Percentiles rank a stretch among this genome's conserved stretches.
phyloP scores from a whole-genome alignment of 2,888 invertebrate species.

The Lycia hirtaria region DNA sequence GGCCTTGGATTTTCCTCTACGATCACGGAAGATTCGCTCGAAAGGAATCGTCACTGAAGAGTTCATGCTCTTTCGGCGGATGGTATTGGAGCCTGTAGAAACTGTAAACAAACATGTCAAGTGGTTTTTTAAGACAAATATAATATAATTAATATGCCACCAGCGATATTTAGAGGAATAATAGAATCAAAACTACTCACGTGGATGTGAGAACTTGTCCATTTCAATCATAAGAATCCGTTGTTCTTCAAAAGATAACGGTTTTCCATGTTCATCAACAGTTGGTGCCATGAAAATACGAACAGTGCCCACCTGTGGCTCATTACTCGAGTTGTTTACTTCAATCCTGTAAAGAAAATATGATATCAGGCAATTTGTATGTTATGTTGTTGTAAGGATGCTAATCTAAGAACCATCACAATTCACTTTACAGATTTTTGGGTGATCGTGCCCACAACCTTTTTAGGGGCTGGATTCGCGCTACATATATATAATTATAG shows the following conservation, averaged over 20 bases:
- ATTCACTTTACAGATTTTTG: no score
- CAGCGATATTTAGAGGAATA: no score
- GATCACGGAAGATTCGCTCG: conserved; percentile 1
- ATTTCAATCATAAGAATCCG: conserved; percentile 88
- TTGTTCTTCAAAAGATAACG: conserved; percentile 77
- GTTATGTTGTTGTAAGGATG: no score
- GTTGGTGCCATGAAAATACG: conserved; percentile 89
- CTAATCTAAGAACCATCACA: no score
- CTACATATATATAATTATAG: no score
- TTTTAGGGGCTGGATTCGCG: no score
- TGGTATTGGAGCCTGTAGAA: background rate
- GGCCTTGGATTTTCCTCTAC: background rate
- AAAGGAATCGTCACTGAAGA: conserved; percentile 3
- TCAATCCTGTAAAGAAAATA: conserved; percentile 76
- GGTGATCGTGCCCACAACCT: no score
- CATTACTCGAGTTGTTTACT: conserved; percentile 84
- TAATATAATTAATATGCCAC: no score
- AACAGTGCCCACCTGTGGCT: conserved; percentile 85
- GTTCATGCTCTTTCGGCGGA: background rate
- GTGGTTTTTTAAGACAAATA: no score
- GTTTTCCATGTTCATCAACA: conserved; percentile 62
- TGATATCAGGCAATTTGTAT: no score
- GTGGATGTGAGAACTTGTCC: conserved; percentile 88
- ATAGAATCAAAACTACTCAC: conserved; percentile 62
- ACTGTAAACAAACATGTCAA: background rate